Conservation (phyloP, 2,113 vertebrate species). For the Pseudorectes ferrugineus region DNA sequence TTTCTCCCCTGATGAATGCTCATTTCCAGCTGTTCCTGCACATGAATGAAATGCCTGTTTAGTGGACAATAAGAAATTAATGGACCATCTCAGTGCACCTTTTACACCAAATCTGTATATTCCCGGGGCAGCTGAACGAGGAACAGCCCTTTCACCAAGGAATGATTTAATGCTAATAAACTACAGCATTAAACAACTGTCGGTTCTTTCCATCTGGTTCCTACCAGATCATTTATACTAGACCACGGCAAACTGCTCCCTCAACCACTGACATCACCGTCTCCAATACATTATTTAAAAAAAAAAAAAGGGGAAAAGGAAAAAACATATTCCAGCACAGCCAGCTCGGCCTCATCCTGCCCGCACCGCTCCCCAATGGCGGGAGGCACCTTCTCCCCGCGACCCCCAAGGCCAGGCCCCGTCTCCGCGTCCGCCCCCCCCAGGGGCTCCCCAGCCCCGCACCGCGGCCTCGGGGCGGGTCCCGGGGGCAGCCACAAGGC, state of each 20-base stretch:
- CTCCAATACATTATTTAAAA: neutral
- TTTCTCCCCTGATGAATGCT: neutral
- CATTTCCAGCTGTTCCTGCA: neutral
- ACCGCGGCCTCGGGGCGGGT: neutral
- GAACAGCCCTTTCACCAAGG: neutral
- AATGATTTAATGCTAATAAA: neutral
- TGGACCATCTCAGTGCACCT: neutral
- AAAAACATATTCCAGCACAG: too few species aligned
- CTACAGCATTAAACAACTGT: neutral
- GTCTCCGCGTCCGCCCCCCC: accelerated
- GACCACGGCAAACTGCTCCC: neutral
- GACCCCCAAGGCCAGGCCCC: neutral
- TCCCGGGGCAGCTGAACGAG: neutral
- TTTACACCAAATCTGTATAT: neutral
- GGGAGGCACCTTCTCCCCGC: too few species aligned
- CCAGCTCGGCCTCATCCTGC: neutral
- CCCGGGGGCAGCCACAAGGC: neutral
- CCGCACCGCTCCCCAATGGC: neutral
- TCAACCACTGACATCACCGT: neutral
- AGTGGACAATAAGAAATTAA: neutral
- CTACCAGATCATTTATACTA: neutral
- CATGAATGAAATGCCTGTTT: neutral
- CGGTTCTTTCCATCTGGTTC: neutral
- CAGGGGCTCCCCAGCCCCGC: neutral
- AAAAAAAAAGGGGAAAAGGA: accelerated